These are phyloP conservation scores for Stramonita haemastoma DNA, from an alignment of 2,888 invertebrate species.

Conservation along the genomic window DNA sequence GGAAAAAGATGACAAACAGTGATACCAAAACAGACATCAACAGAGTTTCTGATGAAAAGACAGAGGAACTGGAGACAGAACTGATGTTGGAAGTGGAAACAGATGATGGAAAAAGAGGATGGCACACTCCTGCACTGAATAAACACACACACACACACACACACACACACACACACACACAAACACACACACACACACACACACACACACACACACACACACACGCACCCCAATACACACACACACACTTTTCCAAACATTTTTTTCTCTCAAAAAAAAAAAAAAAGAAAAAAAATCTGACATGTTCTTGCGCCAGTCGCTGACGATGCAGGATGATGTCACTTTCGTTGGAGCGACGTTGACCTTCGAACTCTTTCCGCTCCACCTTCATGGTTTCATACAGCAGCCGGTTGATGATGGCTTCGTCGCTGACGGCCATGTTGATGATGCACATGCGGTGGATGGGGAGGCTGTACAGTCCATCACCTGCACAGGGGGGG, in stretches of 20 bases:
- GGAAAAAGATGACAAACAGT: no score
- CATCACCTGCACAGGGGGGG: conserved; percentile 62
- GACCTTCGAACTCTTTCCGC: conserved; percentile 74
- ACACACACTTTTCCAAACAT: no score
- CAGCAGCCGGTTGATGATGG: conserved; percentile 71
- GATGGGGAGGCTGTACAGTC: conserved; percentile 67
- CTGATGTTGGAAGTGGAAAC: no score
- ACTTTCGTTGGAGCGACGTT: conserved; percentile 72
- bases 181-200: not conserved
- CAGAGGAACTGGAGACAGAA: no score
- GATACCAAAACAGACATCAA: no score
- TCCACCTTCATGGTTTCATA: conserved; percentile 73
- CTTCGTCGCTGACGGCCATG: conserved; percentile 74
- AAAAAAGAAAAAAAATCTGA: conserved; percentile 50
- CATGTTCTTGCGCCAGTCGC: conserved; percentile 71
- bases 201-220: not conserved
- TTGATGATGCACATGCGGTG: conserved; percentile 71
- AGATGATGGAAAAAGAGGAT: no score
- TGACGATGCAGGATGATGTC: conserved; percentile 73
- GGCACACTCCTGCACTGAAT: no score
- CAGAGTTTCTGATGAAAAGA: no score
- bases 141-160: no score
- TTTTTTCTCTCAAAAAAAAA: no score
- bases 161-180: no score
- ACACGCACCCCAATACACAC: not conserved